Evolutionary conservation across 1,140 invertebrate genomes (phyloP), one percentile per base, ranked within the genome.

Genomic region (Euwallacea fornicatus): DNA sequence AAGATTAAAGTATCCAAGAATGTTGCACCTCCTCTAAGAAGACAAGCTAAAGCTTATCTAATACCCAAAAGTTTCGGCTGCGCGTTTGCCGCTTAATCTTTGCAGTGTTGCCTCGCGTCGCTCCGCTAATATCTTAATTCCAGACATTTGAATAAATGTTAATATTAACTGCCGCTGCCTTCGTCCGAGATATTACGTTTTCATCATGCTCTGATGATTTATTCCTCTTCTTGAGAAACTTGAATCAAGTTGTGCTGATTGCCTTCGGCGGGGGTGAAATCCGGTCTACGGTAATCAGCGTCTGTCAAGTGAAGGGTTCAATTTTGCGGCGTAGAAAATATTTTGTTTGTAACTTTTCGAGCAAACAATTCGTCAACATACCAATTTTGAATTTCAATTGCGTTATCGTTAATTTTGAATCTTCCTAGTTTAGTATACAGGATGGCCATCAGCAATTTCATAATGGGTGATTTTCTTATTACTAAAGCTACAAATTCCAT

Each of bases 111-210:
- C 54, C 54, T 56, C 54, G 53, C 73, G 66, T 73, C 71, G 53
- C 71, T 33, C 73, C 65, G 69, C 71, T 77, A 77, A 77, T 77
- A 76, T 74, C 76, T 77, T 77, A 76, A 76, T 74, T 76, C 73
- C 76, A 61, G 71, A 73, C 73, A 77, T 77, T 76, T 76, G 74
- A 76, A 76, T 76, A 76, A 76, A 76, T 76, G 76, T 75, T 76
- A 75, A 76, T 76, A 76, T 74, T 70, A 75, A 75, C 69, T 71
- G 55, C 46, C 60, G 66, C 15, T 53, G 69, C 64, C 56, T 55
- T 13, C 61, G 63, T 71, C 69, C 69, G 43, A 69, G 56, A 71
- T 72, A 71, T 71, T 66, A 71, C 69, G 46, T 56, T 74, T 74
- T 74, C 73, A 66, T 74, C 73, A 74, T 74, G 72, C 53, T 74